Base-by-base conservation (phyloP, 2,113 vertebrate genomes). In the Datnioides undecimradiatus region DNA sequence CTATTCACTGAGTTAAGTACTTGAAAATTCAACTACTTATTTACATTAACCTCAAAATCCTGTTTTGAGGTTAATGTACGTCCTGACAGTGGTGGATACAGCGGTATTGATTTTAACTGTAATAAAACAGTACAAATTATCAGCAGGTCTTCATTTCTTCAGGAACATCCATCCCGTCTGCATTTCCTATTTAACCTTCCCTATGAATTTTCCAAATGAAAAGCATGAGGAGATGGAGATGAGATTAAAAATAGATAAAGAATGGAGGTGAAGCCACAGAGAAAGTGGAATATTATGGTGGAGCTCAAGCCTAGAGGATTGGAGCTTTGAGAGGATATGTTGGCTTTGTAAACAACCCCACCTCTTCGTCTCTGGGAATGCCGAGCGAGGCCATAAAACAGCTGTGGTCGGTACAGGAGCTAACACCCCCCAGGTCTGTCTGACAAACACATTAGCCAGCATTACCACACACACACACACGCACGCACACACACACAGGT, bases 351-450 rank as follows among this genome's bases (percentile, higher is more conserved):
- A 71, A 71, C 72, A 68, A 46, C 11, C 16, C 49, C n/a, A 46
- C 51, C 60, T 59, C 73, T 59, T 14, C 0, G 6, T 69, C 34
- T 45, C 21, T 63, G 49, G 48, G 49, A 66, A 55, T n/a, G 66
- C 65, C 27, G 19, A 76, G 54, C n/a, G 34, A 11, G 67, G 63
- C 52, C 75, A 76, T 75, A 64, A 78, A 63, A 65, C 82, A 84
- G 80, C 66, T 83, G 73, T 25, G 31, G 70, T 40, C 21, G 29
- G 48, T 82, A 62, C 79, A 54, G 69, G 52, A 64, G 45, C 31
- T 43, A 6, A 77, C 62, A n/a, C 21, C 55, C n/a, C 31, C 2
- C n/a, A 66, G 58, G 38, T 38, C 34, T 58, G 41, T 69, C 64
- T 57, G 58, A 77, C 63, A 82, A 59, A 76, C 57, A 23, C 40